phyloP scores from a whole-genome alignment of 2,113 vertebrate species.

The Scopus umbretta region DNA sequence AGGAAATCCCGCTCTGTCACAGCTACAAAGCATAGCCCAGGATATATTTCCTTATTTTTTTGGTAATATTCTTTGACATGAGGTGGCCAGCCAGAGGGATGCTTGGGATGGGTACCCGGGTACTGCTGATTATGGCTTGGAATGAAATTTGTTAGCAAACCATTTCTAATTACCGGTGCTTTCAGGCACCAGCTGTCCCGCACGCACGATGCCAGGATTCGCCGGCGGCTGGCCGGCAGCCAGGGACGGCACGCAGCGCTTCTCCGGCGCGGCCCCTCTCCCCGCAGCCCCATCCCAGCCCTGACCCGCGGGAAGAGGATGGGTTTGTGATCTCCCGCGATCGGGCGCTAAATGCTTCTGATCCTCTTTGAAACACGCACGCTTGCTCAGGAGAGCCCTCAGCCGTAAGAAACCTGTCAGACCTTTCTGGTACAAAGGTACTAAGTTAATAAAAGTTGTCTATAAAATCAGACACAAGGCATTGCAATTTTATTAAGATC shows the following conservation, averaged over 20 bases:
- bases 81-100: not conserved
- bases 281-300: not conserved
- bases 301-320: rapidly evolving
- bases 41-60: rapidly evolving
- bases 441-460: not conserved
- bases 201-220: not conserved
- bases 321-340: not conserved
- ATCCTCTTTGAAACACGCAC: not conserved
- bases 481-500: not conserved
- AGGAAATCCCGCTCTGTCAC: not conserved
- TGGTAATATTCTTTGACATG: rapidly evolving
- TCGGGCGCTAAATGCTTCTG: not conserved
- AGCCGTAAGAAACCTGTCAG: not conserved
- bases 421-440: not conserved
- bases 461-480: constrained; percentile 17
- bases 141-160: constrained; percentile 22
- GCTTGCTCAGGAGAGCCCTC: not conserved
- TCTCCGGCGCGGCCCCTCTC: not conserved
- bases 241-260: not conserved
- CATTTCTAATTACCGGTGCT: not conserved
- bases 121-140: not conserved
- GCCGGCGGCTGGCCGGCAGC: not conserved
- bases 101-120: not conserved
- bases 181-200: not conserved
- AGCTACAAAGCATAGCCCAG: not conserved